Conservation (phyloP, 2,113 vertebrate genomes). For the Atrichornis clamosus region DNA sequence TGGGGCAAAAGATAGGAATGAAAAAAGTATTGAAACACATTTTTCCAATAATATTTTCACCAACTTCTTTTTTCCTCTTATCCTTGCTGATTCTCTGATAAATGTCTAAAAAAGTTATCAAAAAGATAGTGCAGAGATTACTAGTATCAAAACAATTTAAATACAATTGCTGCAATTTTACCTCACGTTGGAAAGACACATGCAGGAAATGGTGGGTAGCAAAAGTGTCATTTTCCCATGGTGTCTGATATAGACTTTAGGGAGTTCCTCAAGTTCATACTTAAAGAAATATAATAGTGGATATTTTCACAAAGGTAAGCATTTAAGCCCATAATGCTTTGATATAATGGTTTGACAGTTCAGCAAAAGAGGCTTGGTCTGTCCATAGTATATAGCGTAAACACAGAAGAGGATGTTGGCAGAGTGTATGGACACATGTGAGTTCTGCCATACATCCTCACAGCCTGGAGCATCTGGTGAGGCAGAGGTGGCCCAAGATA, state of each 20-base stretch:
- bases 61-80: not conserved
- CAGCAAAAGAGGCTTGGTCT: not conserved
- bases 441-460: fast-evolving
- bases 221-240: not conserved
- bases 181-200: not conserved
- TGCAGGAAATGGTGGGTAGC: not conserved
- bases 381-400: fast-evolving
- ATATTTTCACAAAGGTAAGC: not conserved
- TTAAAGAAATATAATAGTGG: not conserved
- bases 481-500: not conserved
- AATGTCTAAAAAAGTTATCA: not conserved
- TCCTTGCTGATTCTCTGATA: not conserved
- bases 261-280: not conserved
- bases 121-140: not conserved
- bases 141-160: not conserved
- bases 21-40: not conserved
- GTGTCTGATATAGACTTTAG: not conserved
- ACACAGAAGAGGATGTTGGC: not conserved
- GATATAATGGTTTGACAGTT: not conserved
- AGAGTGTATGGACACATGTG: fast-evolving
- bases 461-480: not conserved
- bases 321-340: not conserved
- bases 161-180: not conserved
- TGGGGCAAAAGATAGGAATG: not conserved
- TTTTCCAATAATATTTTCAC: not conserved